Percentiles rank a stretch among this genome's conserved stretches.
These are phyloP conservation scores for Bujurquina vittata DNA, from an alignment of 2,113 vertebrate species.

Conservation along the genomic window DNA sequence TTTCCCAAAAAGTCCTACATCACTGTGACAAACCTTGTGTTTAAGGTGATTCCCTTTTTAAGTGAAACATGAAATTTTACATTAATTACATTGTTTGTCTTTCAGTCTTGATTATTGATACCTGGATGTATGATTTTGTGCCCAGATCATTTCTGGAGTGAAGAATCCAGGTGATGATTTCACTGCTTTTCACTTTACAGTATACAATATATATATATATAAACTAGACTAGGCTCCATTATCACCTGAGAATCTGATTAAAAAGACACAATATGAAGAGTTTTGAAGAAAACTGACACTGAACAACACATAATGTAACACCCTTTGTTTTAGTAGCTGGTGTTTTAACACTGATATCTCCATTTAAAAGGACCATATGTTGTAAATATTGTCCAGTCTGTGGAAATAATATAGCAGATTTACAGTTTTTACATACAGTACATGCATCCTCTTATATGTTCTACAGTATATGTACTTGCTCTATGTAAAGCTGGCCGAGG, in stretches of 20 bases:
- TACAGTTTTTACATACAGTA: not conserved
- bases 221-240: not conserved
- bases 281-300: not conserved
- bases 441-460: not conserved
- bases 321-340: not conserved
- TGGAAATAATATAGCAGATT: not conserved
- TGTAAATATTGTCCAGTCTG: not conserved
- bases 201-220: no score
- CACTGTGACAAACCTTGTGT: not conserved
- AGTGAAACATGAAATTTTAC: not conserved
- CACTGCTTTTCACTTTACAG: no score
- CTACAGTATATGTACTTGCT: not conserved
- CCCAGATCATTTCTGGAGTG: not conserved
- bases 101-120: not conserved
- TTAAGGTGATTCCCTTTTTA: not conserved
- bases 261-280: not conserved
- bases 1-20: not conserved
- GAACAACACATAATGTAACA: constrained; percentile 1
- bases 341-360: not conserved
- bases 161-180: no score
- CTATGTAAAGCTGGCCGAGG: no score
- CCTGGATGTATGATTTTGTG: not conserved
- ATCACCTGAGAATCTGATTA: not conserved
- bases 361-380: not conserved
- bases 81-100: not conserved